A percentile compares a stretch with the other conserved stretches of the same genome.
phyloP scores from a whole-genome alignment of 92 coral and sea anemone species.

The Pocillopora grandis region DNA sequence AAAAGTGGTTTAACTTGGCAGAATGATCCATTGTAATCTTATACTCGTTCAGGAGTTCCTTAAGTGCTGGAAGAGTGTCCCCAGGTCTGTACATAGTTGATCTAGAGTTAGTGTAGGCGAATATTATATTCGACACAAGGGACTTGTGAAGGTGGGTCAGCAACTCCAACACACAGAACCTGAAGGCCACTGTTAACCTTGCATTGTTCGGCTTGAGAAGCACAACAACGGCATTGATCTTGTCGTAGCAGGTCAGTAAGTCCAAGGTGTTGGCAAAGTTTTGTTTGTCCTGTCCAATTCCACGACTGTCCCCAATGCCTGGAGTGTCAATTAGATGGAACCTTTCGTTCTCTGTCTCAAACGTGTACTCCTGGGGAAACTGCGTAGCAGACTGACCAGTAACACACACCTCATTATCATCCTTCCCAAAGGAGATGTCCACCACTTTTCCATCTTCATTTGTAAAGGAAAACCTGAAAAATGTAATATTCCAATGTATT shows the following conservation, averaged over 20 bases:
- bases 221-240: background rate
- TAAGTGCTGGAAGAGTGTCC: no score
- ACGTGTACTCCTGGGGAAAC: background rate
- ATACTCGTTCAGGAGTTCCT: no score
- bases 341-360: background rate
- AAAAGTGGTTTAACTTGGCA: no score
- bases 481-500: no score
- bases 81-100: no score
- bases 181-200: no score
- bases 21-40: no score
- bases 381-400: background rate
- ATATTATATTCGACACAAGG: no score
- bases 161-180: background rate
- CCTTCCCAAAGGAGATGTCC: background rate
- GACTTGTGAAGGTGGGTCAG: slow-evolving; percentile 1
- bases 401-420: background rate
- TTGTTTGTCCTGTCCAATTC: background rate
- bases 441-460: background rate
- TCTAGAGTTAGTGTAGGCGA: no score
- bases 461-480: no score
- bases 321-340: background rate
- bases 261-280: background rate
- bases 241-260: background rate
- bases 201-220: no score
- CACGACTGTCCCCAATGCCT: background rate